Evolutionary conservation across 2,113 vertebrate genomes (phyloP).

Genomic region (Phodopus roborovskii): DNA sequence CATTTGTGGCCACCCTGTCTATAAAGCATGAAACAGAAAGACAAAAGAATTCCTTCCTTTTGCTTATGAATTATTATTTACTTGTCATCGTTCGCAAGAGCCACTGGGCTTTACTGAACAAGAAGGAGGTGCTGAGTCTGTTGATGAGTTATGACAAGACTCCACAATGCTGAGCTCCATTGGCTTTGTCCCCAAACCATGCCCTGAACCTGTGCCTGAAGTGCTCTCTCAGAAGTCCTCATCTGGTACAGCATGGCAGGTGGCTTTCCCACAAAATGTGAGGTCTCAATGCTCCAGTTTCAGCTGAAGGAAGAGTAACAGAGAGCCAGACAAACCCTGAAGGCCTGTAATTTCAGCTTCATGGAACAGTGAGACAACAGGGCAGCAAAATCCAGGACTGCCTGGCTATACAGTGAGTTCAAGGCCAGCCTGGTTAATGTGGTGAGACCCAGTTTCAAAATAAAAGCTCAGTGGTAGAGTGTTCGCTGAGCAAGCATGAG

Average conservation of each 20-base stretch:
- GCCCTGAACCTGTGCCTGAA: neutral
- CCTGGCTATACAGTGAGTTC: neutral
- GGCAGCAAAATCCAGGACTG: neutral
- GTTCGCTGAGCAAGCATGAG: neutral
- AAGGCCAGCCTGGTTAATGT: no score
- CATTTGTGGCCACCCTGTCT: neutral
- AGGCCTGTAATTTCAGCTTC: neutral
- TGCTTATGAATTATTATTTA: constrained; percentile 49
- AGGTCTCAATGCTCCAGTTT: neutral
- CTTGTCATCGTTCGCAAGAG: neutral
- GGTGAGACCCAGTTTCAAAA: neutral
- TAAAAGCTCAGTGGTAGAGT: neutral
- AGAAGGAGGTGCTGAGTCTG: constrained; percentile 52
- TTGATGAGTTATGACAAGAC: neutral
- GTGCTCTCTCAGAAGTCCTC: neutral
- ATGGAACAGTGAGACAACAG: neutral
- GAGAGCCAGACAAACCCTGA: neutral
- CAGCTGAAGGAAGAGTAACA: neutral
- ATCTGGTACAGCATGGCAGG: neutral
- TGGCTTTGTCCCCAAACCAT: neutral
- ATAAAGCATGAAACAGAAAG: neutral
- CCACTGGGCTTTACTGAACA: neutral
- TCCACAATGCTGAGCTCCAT: constrained; percentile 4
- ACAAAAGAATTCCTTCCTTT: constrained; percentile 7
- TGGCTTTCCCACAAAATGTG: neutral